A percentile compares a stretch with the other conserved stretches of the same genome.
Evolutionary conservation across 2,113 vertebrate genomes (phyloP).

Genomic region (Pipa parva): DNA sequence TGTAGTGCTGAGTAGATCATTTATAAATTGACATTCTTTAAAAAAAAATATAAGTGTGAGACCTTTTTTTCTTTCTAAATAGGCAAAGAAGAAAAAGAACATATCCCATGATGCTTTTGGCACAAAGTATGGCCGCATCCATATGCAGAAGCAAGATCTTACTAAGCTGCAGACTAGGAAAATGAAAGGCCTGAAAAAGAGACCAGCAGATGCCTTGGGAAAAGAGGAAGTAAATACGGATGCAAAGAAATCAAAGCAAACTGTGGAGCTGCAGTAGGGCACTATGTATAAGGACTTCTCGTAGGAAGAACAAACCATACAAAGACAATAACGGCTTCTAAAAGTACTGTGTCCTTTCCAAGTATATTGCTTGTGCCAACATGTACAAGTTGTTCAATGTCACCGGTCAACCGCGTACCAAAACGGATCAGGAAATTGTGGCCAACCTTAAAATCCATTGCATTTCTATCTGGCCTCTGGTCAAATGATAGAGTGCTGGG

Average conservation of each 20-base stretch:
- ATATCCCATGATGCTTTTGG: slow-evolving; percentile 87
- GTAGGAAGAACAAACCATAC: too few species aligned
- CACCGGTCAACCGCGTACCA: too few species aligned
- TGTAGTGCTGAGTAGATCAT: background rate
- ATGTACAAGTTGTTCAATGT: too few species aligned
- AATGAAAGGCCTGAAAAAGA: slow-evolving; percentile 91
- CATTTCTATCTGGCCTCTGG: too few species aligned
- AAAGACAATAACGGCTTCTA: too few species aligned
- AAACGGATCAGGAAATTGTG: too few species aligned
- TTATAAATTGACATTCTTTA: background rate
- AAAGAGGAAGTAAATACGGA: slow-evolving; percentile 39
- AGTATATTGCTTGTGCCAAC: too few species aligned
- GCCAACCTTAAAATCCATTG: too few species aligned
- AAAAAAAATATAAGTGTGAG: background rate
- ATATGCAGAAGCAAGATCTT: slow-evolving; percentile 96
- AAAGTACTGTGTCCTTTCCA: too few species aligned
- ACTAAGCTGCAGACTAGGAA: slow-evolving; percentile 87
- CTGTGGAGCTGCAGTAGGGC: too few species aligned
- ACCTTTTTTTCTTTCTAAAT: background rate
- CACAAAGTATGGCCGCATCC: slow-evolving; percentile 83
- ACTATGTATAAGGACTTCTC: too few species aligned
- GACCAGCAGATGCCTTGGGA: slow-evolving; percentile 57
- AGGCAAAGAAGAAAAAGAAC: slow-evolving; percentile 96
- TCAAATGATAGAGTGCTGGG: too few species aligned
- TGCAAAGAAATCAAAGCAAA: slow-evolving; percentile 68